Evolutionary conservation across 2,888 invertebrate genomes (phyloP).

Genomic region (Cosmia trapezina): DNA sequence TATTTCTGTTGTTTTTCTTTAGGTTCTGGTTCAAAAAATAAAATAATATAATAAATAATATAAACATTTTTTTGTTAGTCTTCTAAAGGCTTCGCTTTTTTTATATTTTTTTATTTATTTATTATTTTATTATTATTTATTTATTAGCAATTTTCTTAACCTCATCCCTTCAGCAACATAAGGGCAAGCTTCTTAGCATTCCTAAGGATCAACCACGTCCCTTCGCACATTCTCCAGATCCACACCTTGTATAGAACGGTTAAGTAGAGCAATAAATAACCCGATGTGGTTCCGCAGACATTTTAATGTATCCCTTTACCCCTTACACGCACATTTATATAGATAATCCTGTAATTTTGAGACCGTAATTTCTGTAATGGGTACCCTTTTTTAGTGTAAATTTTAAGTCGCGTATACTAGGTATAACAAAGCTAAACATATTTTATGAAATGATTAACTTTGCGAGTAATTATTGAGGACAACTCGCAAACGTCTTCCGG

Average conservation of each 20-base stretch:
- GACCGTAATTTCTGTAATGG: slow-evolving; percentile 69
- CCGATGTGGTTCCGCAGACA: slow-evolving; percentile 67
- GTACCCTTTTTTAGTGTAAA: slow-evolving; percentile 58
- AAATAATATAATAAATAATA: too few relatives aligned
- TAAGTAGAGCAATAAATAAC: slow-evolving; percentile 71
- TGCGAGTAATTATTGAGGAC: neutral
- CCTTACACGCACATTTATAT: slow-evolving; percentile 73
- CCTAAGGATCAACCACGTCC: neutral
- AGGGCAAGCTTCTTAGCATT: neutral
- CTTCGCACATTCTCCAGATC: neutral
- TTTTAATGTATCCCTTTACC: slow-evolving; percentile 72
- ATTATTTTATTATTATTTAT: neutral
- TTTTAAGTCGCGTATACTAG: slow-evolving; percentile 24
- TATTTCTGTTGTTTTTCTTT: too few relatives aligned
- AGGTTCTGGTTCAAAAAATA: too few relatives aligned
- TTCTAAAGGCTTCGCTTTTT: neutral
- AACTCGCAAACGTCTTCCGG: neutral
- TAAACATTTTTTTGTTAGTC: neutral
- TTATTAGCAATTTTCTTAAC: neutral
- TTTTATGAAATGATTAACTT: neutral
- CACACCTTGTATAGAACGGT: slow-evolving; percentile 46
- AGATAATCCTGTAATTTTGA: slow-evolving; percentile 75
- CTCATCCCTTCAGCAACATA: neutral
- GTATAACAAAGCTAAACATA: neutral
- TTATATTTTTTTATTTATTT: too few relatives aligned